phyloP scores from a whole-genome alignment of 2,797 vertebrate genomes.

The Macrochelys suwanniensis region DNA sequence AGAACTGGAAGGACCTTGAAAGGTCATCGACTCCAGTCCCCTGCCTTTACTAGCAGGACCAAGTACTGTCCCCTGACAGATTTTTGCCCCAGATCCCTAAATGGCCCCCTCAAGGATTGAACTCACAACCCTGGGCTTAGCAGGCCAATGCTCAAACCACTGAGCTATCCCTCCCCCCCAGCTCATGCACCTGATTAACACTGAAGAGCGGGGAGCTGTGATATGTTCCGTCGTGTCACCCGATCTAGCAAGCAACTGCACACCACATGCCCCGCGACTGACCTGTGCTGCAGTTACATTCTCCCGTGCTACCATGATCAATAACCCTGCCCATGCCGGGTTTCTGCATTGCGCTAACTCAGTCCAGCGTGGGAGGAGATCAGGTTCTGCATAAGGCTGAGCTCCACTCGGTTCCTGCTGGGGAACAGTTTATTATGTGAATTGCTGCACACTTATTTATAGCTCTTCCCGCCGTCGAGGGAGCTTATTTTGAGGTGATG shows the following conservation, averaged over 20 bases:
- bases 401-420: fast-evolving
- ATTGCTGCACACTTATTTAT: neutral
- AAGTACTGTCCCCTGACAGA: too few relatives aligned
- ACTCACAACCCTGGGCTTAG: too few relatives aligned
- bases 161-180: too few relatives aligned
- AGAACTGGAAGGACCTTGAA: too few relatives aligned
- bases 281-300: neutral
- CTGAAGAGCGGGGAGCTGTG: neutral
- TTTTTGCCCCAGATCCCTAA: too few relatives aligned
- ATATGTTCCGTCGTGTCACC: neutral
- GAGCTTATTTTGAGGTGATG: slow-evolving; percentile 48
- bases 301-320: neutral
- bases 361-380: neutral
- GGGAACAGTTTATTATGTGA: fast-evolving
- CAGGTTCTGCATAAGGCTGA: neutral
- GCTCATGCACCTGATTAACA: neutral
- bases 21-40: too few relatives aligned
- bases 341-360: neutral
- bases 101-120: too few relatives aligned
- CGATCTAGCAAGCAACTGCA: neutral
- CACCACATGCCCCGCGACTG: neutral
- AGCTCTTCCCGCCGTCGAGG: fast-evolving
- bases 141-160: too few relatives aligned
- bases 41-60: too few relatives aligned
- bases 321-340: neutral